These are phyloP conservation scores for Haliclona indistincta DNA, from an alignment of 37 sponge, comb jelly and placozoan genomes.

Conservation along the genomic window DNA sequence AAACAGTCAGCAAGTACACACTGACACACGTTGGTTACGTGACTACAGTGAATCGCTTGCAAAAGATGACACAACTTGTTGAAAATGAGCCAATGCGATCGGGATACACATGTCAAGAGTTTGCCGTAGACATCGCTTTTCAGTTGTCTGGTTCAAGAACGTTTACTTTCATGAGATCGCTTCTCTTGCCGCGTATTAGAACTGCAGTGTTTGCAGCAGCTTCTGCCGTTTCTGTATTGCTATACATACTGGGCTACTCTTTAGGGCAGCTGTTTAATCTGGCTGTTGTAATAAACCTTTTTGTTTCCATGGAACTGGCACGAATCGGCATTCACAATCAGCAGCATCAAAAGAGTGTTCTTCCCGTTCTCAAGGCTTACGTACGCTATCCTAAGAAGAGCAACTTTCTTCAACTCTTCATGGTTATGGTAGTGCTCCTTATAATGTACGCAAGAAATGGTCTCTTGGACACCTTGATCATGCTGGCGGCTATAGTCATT, in stretches of 20 bases:
- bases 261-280: background rate
- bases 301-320: background rate
- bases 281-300: background rate
- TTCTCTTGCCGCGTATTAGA: background rate
- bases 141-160: constrained; percentile 34
- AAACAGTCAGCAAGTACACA: background rate
- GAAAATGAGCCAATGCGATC: constrained; percentile 33
- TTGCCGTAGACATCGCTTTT: constrained; percentile 40
- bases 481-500: too few species aligned
- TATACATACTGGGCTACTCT: too few species aligned
- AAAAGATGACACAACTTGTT: background rate
- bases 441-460: background rate
- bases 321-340: constrained; percentile 6
- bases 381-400: constrained; percentile 3
- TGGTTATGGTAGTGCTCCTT: background rate
- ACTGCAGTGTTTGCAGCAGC: too few species aligned
- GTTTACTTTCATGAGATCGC: constrained; percentile 16
- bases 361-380: background rate
- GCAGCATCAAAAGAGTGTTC: background rate
- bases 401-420: background rate
- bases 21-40: constrained; percentile 27
- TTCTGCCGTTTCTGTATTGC: too few species aligned
- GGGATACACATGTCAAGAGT: constrained; percentile 32
- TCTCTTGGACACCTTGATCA: too few species aligned
- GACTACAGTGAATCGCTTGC: constrained; percentile 1